Evolutionary conservation across 2,113 vertebrate genomes (phyloP).

Genomic region (Chaetura pelagica): DNA sequence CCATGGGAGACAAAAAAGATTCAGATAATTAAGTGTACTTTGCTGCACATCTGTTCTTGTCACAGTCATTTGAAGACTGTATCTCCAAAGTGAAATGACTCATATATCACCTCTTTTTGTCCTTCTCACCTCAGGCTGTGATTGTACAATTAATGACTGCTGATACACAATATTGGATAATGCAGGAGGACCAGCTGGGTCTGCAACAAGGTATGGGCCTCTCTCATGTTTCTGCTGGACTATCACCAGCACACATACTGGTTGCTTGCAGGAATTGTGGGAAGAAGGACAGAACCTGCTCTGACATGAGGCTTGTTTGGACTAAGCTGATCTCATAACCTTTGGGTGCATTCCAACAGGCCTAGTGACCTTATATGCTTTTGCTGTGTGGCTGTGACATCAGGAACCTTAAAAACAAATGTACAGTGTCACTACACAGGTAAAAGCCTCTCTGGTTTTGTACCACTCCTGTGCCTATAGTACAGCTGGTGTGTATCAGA

Average conservation of each 20-base stretch:
- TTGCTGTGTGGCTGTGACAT: neutral
- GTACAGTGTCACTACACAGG: neutral
- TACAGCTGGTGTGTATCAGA: neutral
- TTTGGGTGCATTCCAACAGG: neutral
- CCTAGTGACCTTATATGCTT: neutral
- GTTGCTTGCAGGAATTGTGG: neutral
- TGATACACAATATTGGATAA: neutral
- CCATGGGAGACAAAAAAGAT: neutral
- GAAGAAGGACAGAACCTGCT: neutral
- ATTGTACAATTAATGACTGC: neutral
- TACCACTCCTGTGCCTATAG: neutral
- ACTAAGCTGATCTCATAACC: accelerated
- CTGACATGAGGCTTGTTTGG: neutral
- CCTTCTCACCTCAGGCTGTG: neutral
- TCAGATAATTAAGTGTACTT: neutral
- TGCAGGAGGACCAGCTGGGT: neutral
- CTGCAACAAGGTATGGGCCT: neutral
- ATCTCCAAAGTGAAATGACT: neutral
- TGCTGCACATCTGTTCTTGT: neutral
- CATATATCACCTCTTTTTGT: neutral
- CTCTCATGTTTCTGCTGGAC: neutral
- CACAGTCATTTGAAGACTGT: neutral
- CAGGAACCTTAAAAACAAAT: neutral
- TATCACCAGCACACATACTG: neutral
- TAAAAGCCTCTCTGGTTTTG: neutral